These are phyloP conservation scores for Spicauda simplicius DNA, from an alignment of 2,888 invertebrate genomes.

Conservation along the genomic window DNA sequence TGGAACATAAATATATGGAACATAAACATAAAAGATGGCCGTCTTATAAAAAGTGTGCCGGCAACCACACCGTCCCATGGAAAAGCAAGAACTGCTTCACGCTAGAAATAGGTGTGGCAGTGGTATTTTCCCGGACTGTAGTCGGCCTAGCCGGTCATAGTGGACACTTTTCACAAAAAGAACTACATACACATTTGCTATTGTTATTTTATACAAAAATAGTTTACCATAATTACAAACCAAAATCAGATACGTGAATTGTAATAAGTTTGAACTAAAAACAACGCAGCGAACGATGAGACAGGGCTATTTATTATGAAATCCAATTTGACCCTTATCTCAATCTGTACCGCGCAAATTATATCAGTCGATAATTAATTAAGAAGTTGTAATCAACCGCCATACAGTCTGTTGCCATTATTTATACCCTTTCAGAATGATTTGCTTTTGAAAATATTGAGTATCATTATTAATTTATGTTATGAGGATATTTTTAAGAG, in stretches of 20 bases:
- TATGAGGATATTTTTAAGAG: not conserved
- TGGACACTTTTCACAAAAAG: too few species aligned
- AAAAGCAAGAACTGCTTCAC: too few species aligned
- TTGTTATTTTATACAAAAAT: too few species aligned
- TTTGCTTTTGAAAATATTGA: constrained; percentile 6
- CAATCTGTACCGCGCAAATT: constrained; percentile 25
- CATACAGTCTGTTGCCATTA: constrained; percentile 17
- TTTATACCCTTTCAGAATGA: not conserved
- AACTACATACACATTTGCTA: too few species aligned
- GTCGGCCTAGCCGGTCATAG: too few species aligned
- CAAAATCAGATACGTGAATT: not conserved
- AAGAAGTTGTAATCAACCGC: constrained; percentile 25
- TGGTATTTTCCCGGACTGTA: too few species aligned
- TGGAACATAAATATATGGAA: too few species aligned
- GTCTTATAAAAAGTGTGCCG: too few species aligned
- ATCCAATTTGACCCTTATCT: constrained; percentile 23
- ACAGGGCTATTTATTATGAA: constrained; percentile 21
- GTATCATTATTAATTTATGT: not conserved
- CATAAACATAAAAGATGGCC: too few species aligned
- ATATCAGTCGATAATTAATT: constrained; percentile 24
- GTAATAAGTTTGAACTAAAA: constrained; percentile 12
- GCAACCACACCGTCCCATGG: too few species aligned
- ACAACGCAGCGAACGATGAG: not conserved
- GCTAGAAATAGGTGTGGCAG: too few species aligned
- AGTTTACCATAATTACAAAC: too few species aligned